Base-by-base conservation (phyloP, 2,888 invertebrate species). In the Hemithea aestivaria region DNA sequence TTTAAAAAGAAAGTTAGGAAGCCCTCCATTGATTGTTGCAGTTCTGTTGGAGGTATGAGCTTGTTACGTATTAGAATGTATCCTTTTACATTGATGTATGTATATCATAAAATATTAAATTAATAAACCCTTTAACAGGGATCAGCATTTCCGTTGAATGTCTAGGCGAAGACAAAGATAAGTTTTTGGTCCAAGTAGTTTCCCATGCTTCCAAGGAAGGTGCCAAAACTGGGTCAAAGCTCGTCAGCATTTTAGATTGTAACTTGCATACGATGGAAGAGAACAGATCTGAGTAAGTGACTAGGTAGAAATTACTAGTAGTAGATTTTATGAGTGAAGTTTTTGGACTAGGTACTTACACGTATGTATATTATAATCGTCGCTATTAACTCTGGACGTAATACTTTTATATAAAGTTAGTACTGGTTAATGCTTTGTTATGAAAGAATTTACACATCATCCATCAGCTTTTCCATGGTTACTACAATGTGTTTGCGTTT, bases 221-320 rank as follows among this genome's bases (percentile, higher is more conserved):
- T 21, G 81, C 78, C 38, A 89, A 89, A 59, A 88, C 87, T 38
- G 90, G 91, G 7, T 88, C 90, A 7, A 89, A 89, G 53, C 78
- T 91, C 39, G 88, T 90, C 31, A 85, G 89, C 51, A 90, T 90
- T 67, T 70, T 89, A 41, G 90, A 90, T 51, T 73, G 80, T 44
- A 88, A 90, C 56, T 76, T 91, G 35, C 90, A 91, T 49, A 91
- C 91, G 7, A 80, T 91, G 66, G 90, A 91, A 80, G 91, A 92
- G 66, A 90, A 90, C 56, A 84, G 91, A 72, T 83, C 75, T 21
- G 89, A 89, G 89, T 89, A 64, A 78, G 73, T 16, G 5, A 16
- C 16, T n/a, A n/a, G n/a, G n/a, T n/a, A n/a, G n/a, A n/a, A n/a
- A n/a, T n/a, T n/a, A n/a, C n/a, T n/a, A n/a, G n/a, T n/a, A n/a